phyloP scores from a whole-genome alignment of 2,113 vertebrate species.

The Gobio gobio region DNA sequence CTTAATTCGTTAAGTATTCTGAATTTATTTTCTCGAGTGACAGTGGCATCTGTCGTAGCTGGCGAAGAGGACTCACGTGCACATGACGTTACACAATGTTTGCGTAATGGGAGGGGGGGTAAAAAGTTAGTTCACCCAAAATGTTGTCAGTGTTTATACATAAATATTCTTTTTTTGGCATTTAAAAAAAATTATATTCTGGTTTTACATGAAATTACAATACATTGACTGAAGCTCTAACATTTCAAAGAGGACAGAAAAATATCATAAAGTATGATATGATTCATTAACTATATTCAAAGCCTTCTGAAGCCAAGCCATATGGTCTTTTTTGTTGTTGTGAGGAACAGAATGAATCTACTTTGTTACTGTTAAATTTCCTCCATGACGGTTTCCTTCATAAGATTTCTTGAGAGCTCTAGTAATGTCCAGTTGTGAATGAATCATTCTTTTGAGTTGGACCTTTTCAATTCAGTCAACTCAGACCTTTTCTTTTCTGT shows the following conservation, averaged over 20 bases:
- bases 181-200: neutral
- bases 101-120: neutral
- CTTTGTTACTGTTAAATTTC: neutral
- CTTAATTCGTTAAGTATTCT: constrained; percentile 84
- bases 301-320: neutral
- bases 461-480: neutral
- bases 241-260: neutral
- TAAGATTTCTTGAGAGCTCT: neutral
- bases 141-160: neutral
- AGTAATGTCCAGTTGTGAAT: neutral
- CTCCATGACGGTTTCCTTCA: neutral
- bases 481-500: no score
- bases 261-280: neutral
- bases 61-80: constrained; percentile 55
- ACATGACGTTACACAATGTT: constrained; percentile 27
- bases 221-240: neutral
- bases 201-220: neutral
- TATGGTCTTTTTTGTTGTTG: neutral
- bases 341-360: neutral
- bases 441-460: neutral
- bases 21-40: constrained; percentile 81
- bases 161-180: neutral
- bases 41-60: constrained; percentile 80
- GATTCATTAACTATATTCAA: neutral
- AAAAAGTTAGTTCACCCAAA: neutral